A percentile compares a stretch with the other conserved stretches of the same genome.
Evolutionary conservation across 2,113 vertebrate species (phyloP).

Genomic region (Egretta garzetta): DNA sequence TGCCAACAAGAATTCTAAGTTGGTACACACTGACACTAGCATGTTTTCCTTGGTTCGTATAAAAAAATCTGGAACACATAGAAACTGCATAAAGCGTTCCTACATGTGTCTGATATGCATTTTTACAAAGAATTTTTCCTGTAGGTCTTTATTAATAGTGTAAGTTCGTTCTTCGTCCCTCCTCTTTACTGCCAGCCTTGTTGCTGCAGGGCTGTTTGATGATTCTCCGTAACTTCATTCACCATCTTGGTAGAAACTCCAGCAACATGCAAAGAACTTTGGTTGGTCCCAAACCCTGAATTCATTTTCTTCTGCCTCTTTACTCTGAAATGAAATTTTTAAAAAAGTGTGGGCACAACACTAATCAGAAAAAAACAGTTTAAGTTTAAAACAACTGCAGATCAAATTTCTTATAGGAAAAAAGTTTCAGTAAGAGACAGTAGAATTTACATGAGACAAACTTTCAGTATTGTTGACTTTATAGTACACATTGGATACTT

Average conservation of each 20-base stretch:
- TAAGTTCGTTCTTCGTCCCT: neutral
- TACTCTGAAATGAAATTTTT: neutral
- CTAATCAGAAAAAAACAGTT: neutral
- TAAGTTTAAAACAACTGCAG: neutral
- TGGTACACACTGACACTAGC: neutral
- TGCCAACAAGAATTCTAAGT: neutral
- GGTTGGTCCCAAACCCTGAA: constrained; percentile 8
- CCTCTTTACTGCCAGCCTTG: neutral
- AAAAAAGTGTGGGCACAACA: neutral
- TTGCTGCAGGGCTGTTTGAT: neutral
- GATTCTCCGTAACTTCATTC: neutral
- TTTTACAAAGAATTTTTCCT: neutral
- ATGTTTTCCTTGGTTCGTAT: neutral
- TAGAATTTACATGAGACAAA: neutral
- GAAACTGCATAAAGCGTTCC: neutral
- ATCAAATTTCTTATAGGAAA: neutral
- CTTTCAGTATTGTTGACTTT: neutral
- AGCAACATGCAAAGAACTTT: neutral
- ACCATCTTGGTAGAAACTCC: neutral
- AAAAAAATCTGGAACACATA: neutral
- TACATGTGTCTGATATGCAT: neutral
- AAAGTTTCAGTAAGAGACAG: neutral
- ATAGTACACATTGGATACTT: neutral
- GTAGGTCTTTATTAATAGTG: neutral
- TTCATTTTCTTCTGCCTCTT: neutral